Conservation (phyloP, 2,113 vertebrate genomes). For the Anthoscopus minutus region DNA sequence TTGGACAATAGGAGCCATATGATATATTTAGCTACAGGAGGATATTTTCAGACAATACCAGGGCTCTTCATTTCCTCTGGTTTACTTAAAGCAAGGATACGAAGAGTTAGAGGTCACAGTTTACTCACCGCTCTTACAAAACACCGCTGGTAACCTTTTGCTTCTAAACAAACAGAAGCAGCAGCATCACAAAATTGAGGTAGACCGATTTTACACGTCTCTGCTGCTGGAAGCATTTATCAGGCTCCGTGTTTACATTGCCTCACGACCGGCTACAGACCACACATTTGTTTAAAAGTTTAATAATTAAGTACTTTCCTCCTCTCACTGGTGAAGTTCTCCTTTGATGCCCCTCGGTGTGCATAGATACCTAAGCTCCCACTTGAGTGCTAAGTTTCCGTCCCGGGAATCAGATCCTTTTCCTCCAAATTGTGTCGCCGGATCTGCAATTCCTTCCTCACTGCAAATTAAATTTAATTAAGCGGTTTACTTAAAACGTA, state of each 20-base stretch:
- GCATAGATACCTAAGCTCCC: slow-evolving; percentile 13
- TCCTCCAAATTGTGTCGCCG: slow-evolving; percentile 27
- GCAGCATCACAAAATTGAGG: background rate
- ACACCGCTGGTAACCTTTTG: background rate
- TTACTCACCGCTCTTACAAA: slow-evolving; percentile 46
- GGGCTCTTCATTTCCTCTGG: slow-evolving; percentile 69
- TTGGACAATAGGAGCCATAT: background rate
- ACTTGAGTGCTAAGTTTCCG: slow-evolving; percentile 28
- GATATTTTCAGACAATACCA: slow-evolving; percentile 71
- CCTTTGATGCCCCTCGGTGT: slow-evolving; percentile 13
- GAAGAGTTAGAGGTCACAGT: slow-evolving; percentile 62
- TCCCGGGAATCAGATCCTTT: slow-evolving; percentile 18
- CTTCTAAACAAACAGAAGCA: slow-evolving; percentile 33
- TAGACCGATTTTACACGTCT: slow-evolving; percentile 2
- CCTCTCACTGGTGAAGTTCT: background rate
- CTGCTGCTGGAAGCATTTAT: background rate
- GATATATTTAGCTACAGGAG: slow-evolving; percentile 62
- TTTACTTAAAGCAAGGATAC: slow-evolving; percentile 65
- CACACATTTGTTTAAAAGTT: slow-evolving; percentile 29
- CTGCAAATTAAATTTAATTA: slow-evolving; percentile 58
- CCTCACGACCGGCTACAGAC: background rate
- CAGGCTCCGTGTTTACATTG: background rate
- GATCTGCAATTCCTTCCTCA: slow-evolving; percentile 44
- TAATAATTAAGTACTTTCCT: slow-evolving; percentile 4
- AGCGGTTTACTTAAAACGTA: slow-evolving; percentile 44